These are phyloP conservation scores for Poeciliopsis infans DNA, from an alignment of 2,797 vertebrate genomes.

Conservation along the genomic window DNA sequence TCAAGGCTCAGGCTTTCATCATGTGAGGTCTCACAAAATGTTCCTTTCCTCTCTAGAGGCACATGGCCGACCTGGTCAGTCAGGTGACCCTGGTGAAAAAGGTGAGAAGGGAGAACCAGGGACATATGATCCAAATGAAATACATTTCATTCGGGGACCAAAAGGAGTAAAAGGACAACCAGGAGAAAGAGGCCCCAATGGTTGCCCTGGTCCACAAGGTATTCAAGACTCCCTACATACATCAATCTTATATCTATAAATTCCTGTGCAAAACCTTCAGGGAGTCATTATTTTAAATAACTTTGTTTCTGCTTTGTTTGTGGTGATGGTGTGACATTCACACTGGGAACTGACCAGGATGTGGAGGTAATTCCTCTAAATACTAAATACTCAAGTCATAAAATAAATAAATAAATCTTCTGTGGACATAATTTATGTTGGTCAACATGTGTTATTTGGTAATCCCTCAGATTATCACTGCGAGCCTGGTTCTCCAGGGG, in stretches of 20 bases:
- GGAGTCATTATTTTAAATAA: background rate
- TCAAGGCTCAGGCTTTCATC: background rate
- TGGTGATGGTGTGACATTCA: slow-evolving; percentile 5
- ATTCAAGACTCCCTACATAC: background rate
- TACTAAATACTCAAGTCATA: background rate
- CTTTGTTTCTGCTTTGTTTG: slow-evolving; percentile 26
- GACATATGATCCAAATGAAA: background rate
- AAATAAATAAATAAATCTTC: too few species aligned
- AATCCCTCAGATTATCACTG: slow-evolving; percentile 61
- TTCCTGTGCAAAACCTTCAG: background rate
- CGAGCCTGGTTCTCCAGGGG: slow-evolving; percentile 54
- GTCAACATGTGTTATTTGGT: slow-evolving; percentile 3
- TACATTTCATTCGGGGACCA: slow-evolving; percentile 14
- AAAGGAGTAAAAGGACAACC: slow-evolving; percentile 59
- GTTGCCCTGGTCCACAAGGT: slow-evolving; percentile 65
- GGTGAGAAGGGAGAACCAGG: slow-evolving; percentile 72
- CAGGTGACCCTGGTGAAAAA: slow-evolving; percentile 54
- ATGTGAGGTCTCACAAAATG: background rate
- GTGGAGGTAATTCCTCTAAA: slow-evolving; percentile 54
- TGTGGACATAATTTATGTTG: background rate
- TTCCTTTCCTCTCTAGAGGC: slow-evolving; percentile 19
- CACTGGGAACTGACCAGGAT: slow-evolving; percentile 42
- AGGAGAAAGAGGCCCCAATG: slow-evolving; percentile 60
- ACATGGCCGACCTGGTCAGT: slow-evolving; percentile 30
- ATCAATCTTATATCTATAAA: background rate